Conservation (phyloP, 1,140 invertebrate species). For the Drosophila ironensis region DNA sequence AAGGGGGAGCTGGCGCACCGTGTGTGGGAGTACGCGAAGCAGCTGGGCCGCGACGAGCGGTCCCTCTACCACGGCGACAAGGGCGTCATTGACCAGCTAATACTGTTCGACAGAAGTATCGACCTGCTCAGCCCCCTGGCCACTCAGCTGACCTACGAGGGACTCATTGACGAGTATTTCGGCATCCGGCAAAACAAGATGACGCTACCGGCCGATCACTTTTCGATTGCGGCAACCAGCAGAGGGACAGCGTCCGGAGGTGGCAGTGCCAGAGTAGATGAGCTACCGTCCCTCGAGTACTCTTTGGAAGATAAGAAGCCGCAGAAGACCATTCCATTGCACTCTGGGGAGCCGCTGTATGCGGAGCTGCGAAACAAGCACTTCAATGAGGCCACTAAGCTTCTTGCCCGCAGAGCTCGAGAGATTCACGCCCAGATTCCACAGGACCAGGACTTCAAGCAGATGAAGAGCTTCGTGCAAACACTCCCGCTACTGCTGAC, state of each 20-base stretch:
- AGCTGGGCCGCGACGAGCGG: conserved; percentile 89
- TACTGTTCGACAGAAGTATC: conserved; percentile 93
- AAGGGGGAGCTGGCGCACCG: conserved; percentile 94
- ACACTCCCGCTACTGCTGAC: conserved; percentile 91
- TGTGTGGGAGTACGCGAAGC: conserved; percentile 93
- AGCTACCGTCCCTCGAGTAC: too few relatives aligned
- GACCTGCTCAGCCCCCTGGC: conserved; percentile 96
- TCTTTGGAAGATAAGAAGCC: too few relatives aligned
- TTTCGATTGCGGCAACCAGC: conserved; percentile 85
- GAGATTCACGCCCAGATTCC: conserved; percentile 92
- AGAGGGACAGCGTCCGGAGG: conserved; percentile 82
- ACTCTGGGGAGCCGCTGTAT: conserved; percentile 95
- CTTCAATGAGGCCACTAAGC: conserved; percentile 94
- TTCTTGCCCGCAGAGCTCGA: conserved; percentile 93
- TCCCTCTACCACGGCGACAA: conserved; percentile 82
- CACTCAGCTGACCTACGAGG: conserved; percentile 98
- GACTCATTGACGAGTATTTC: conserved; percentile 90
- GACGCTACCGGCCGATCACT: conserved; percentile 92
- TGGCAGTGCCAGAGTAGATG: not conserved
- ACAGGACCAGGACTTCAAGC: conserved; percentile 93
- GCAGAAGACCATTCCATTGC: conserved; percentile 91
- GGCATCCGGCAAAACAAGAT: conserved; percentile 87
- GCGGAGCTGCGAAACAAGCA: conserved; percentile 95
- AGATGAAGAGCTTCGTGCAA: conserved; percentile 97
- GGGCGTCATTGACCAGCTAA: conserved; percentile 91